Conservation (phyloP, 2,113 vertebrate genomes). For the Cathartes aura region DNA sequence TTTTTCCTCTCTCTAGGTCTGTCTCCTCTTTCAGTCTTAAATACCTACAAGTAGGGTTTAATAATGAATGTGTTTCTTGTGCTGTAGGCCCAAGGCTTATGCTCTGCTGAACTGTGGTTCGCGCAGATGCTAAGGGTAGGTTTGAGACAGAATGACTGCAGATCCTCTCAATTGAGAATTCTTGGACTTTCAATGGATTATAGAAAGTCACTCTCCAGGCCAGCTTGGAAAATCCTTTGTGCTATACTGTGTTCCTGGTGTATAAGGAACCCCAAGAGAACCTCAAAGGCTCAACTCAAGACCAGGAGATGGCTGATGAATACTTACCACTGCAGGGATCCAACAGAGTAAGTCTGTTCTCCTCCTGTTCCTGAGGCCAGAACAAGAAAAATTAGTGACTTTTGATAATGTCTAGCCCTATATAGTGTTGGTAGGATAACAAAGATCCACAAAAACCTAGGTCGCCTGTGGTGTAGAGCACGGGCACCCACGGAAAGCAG, state of each 20-base stretch:
- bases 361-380: background rate
- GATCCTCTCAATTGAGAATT: background rate
- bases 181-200: background rate
- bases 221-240: background rate
- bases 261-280: background rate
- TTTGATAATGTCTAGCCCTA: background rate
- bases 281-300: background rate
- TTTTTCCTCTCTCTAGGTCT: background rate
- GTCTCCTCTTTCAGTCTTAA: background rate
- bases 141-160: background rate
- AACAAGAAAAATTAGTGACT: background rate
- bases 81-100: background rate
- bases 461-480: background rate
- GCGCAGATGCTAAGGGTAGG: background rate
- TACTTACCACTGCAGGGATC: background rate
- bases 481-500: fast-evolving
- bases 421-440: background rate
- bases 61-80: background rate
- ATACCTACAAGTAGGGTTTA: background rate
- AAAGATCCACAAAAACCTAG: background rate
- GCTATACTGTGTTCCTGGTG: background rate
- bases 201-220: background rate
- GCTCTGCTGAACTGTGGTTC: background rate
- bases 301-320: background rate
- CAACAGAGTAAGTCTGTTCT: background rate